These are phyloP conservation scores for Drosophila melanosoma DNA, from an alignment of 2,888 invertebrate species.

Conservation along the genomic window DNA sequence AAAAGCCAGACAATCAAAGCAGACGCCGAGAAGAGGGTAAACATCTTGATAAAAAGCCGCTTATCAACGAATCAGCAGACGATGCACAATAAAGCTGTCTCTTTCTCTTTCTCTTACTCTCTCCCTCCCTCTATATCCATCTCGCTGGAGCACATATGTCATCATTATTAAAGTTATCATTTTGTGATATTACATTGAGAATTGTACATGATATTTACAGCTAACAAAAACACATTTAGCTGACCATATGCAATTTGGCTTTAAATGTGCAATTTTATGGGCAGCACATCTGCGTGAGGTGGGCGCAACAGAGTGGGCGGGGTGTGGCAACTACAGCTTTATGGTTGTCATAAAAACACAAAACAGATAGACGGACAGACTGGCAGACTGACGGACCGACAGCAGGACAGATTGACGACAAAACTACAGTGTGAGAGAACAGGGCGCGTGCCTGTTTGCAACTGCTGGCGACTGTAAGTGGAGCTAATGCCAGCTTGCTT, in stretches of 20 bases:
- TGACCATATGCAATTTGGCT: conserved; percentile 35
- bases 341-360: conserved; percentile 50
- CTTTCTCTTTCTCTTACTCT: background rate
- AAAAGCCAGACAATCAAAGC: conserved; percentile 25
- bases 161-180: conserved; percentile 10
- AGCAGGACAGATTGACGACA: background rate
- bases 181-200: conserved; percentile 10
- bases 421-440: background rate
- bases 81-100: background rate
- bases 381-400: background rate
- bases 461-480: conserved; percentile 29
- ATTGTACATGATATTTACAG: conserved; percentile 31
- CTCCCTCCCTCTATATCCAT: too few species aligned
- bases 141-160: background rate
- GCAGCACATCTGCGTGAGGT: conserved; percentile 16
- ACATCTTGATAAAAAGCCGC: conserved; percentile 26
- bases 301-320: background rate
- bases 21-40: conserved; percentile 11
- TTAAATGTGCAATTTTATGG: conserved; percentile 59
- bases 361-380: background rate
- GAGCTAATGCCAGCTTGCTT: conserved; percentile 46
- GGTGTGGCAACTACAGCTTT: conserved; percentile 46
- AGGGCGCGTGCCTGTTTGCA: background rate
- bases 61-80: conserved; percentile 20
- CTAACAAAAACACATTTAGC: conserved; percentile 19